Evolutionary conservation across 1,140 invertebrate genomes (phyloP), one percentile per base, ranked within the genome.

Genomic region (Zaprionus vittiger): DNA sequence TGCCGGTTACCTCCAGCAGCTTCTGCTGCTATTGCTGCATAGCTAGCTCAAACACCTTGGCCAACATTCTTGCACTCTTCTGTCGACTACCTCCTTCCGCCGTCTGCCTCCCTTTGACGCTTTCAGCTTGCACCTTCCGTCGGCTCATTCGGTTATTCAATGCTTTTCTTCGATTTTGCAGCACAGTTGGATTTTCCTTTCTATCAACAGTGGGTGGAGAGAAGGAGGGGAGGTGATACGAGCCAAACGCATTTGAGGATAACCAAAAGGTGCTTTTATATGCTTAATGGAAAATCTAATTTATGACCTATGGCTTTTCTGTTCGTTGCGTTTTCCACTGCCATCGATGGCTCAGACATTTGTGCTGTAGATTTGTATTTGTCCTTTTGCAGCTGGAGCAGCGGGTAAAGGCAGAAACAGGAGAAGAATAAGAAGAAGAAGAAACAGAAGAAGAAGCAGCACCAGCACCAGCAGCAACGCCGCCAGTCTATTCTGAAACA

Each of bases 281-380:
- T 90, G 85, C 85, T 90, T 90, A 90, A 90, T 90, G 85, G 85
- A 90, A 90, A 90, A 90, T 90, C 85, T 90, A 90, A 90, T 90
- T 90, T 90, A 90, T 90, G 85, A 90, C 85, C 85, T 90, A 90
- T 90, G 85, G 85, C 85, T 90, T 81, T 90, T 90, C 86, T 90
- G 76, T 85, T 90, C 85, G 86, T 74, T 89, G 84, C 85, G 81
- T 90, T 90, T 90, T 81, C 84, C 79, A 52, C 69, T 56, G 76
- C 83, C 75, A 69, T 85, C 83, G 83, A 87, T 87, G 86, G 80
- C 84, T 81, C 78, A 87, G 84, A 87, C 84, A 87, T 89, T 89
- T 87, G 65, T 87, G 84, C 84, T 77, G 75, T 85, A 62, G 85
- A 90, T 89, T 90, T 89, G 85, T 89, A 81, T 89, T 89, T 89